phyloP scores from a whole-genome alignment of 2,888 invertebrate species.

The Cosmia pyralina region DNA sequence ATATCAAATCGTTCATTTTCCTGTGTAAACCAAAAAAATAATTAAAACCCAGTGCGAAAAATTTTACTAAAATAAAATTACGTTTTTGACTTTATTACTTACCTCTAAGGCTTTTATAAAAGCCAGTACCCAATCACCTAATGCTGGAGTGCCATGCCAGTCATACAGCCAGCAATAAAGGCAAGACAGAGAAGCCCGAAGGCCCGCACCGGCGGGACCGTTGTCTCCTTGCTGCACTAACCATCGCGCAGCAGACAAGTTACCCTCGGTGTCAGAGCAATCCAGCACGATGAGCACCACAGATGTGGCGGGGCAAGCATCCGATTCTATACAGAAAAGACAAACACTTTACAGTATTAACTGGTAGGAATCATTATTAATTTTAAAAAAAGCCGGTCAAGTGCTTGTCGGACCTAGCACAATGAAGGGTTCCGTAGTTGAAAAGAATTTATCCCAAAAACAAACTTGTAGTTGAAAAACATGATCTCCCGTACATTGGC shows the following conservation, averaged over 20 bases:
- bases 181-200: conserved; percentile 91
- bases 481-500: too few relatives aligned
- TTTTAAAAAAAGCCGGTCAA: neutral
- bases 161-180: conserved; percentile 92
- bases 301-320: conserved; percentile 90
- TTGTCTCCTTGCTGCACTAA: conserved; percentile 82
- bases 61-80: neutral
- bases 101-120: conserved; percentile 92
- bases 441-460: too few relatives aligned
- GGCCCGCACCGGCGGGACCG: conserved; percentile 86
- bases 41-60: neutral
- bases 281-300: conserved; percentile 90
- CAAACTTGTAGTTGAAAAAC: too few relatives aligned
- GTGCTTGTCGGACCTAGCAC: too few relatives aligned
- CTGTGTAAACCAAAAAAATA: conserved; percentile 65
- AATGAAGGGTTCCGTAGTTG: too few relatives aligned
- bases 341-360: conserved; percentile 21
- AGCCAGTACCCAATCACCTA: conserved; percentile 92
- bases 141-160: conserved; percentile 91
- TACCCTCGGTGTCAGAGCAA: conserved; percentile 79
- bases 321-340: conserved; percentile 74
- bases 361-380: neutral
- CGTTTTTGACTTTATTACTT: conserved; percentile 2
- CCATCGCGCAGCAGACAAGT: conserved; percentile 80
- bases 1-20: conserved; percentile 89